Base-by-base conservation (phyloP, 2,113 vertebrate genomes). In the Carassius carassius region DNA sequence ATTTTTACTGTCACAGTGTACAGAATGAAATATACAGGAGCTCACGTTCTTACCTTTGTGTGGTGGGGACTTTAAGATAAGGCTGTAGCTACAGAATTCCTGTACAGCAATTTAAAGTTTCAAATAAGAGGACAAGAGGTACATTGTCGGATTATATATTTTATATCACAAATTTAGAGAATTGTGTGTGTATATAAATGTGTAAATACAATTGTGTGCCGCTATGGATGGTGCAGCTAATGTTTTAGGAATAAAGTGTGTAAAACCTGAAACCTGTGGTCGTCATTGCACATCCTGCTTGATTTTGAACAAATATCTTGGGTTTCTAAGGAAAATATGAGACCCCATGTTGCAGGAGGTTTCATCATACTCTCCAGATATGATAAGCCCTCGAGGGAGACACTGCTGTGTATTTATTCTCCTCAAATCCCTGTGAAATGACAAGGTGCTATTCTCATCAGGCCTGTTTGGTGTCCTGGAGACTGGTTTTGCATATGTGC, bases 41-140 rank as follows among this genome's bases (percentile, higher is more conserved):
- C 95, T 95, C 77, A 23, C 7, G 96, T 96, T 96, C 96, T 96
- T 96, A 94, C 96, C 96, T 94, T 90, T 94, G 96, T 96, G 96
- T 96, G 96, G 96, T 96, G 95, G 95, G 95, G 95, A 97, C 96
- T 96, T 96, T 96, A 96, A 97, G 96, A 97, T 96, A 96, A 29
- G 96, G 96, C 96, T 97, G 95, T 95, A 96, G 96, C 94, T 97
- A 96, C 95, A 95, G 96, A 97, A 96, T 96, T 96, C 95, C 95
- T 96, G 97, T 98, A 98, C 97, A 98, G 97, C 97, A 95, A 98
- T 96, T 98, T 96, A 96, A 96, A 96, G 96, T 98, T 97, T 96
- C 96, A 97, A 95, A 92, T 94, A 93, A 94, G 92, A 97, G 96
- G 96, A 94, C 91, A 95, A 96, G 96, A 98, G 96, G 96, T 98